phyloP scores from a whole-genome alignment of 2,888 invertebrate genomes.

The Unio pictorum region DNA sequence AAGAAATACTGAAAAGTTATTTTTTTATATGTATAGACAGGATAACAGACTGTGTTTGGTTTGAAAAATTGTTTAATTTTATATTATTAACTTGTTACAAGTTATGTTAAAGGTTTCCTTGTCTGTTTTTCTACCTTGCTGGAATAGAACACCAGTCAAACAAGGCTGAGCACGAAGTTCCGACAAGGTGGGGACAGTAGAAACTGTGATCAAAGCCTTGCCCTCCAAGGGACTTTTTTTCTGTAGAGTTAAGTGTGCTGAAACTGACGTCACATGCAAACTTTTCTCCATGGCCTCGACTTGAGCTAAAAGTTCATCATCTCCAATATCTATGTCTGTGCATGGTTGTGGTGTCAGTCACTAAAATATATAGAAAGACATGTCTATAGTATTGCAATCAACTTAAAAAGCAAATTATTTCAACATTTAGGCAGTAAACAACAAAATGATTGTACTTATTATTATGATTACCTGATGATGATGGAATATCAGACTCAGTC shows the following conservation, averaged over 20 bases:
- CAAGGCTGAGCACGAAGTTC: background rate
- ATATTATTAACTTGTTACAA: too few relatives aligned
- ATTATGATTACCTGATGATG: background rate
- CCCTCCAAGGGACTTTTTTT: background rate
- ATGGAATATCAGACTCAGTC: background rate
- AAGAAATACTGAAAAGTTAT: too few relatives aligned
- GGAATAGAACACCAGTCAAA: background rate
- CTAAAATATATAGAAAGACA: background rate
- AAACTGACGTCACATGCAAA: background rate
- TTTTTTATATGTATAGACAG: too few relatives aligned
- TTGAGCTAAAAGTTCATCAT: background rate
- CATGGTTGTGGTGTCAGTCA: background rate
- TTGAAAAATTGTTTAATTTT: too few relatives aligned
- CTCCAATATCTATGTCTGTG: background rate
- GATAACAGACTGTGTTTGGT: too few relatives aligned
- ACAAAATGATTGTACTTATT: background rate
- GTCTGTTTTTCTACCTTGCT: background rate
- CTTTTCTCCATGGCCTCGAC: background rate
- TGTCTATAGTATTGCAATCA: background rate
- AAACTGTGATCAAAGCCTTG: background rate
- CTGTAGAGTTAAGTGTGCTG: background rate
- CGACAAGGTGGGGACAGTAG: background rate
- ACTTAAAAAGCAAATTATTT: background rate
- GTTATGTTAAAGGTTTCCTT: too few relatives aligned
- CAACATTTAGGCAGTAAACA: too few relatives aligned